Conservation (phyloP, 1,140 invertebrate species). For the Chrysopa pallens region DNA sequence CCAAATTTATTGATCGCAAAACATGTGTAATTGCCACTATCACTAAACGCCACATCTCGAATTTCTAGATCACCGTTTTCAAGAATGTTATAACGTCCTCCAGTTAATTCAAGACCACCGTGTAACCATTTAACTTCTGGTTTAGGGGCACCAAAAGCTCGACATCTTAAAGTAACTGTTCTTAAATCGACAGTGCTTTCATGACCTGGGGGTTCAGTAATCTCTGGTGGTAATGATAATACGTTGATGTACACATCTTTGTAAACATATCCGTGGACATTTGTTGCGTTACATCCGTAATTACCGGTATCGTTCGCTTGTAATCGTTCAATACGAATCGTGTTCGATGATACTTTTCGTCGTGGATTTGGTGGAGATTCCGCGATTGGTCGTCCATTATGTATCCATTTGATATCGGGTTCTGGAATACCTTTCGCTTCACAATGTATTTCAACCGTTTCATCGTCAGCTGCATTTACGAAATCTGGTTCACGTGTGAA, state of each 20-base stretch:
- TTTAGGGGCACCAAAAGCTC: conserved; percentile 89
- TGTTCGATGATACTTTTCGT: conserved; percentile 45
- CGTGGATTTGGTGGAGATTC: conserved; percentile 58
- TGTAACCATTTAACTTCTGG: conserved; percentile 88
- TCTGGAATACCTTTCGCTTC: conserved; percentile 72
- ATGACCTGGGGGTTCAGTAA: conserved; percentile 63
- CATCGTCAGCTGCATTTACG: conserved; percentile 77
- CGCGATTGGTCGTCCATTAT: conserved; percentile 81
- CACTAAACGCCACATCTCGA: conserved; percentile 59
- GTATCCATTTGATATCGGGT: conserved; percentile 89
- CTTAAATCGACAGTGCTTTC: conserved; percentile 69
- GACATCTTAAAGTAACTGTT: conserved; percentile 68
- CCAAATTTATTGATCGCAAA: conserved; percentile 88
- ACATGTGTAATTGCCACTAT: conserved; percentile 81
- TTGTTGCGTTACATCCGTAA: conserved; percentile 97
- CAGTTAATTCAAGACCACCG: conserved; percentile 64
- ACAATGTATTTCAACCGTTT: conserved; percentile 73
- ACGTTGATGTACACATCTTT: conserved; percentile 97
- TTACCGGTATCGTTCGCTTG: conserved; percentile 87
- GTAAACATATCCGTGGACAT: conserved; percentile 94
- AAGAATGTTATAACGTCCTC: conserved; percentile 55
- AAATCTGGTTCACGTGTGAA: conserved; percentile 85
- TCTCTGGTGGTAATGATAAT: conserved; percentile 79
- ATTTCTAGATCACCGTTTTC: conserved; percentile 74
- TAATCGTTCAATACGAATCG: conserved; percentile 67